Evolutionary conservation across 2,888 invertebrate species (phyloP), one percentile per base, ranked within the genome.

Genomic region (Eudasyphora cyanicolor): DNA sequence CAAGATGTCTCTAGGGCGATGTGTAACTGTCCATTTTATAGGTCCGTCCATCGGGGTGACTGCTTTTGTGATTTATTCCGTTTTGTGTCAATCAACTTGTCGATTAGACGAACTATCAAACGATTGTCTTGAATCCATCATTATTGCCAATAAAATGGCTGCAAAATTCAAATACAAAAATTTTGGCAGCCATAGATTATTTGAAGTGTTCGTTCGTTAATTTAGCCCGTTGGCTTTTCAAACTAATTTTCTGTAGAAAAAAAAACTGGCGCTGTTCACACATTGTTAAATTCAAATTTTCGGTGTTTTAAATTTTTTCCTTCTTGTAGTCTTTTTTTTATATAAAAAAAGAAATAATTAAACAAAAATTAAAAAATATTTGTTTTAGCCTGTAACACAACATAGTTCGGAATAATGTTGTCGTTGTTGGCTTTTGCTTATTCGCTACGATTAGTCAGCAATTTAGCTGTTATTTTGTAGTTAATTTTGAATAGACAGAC

Each of bases 201-300:
- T 19, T 4, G 45, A 45, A 12, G n/a, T 45, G 7, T 45, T 45
- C 12, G 27, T 54, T 54, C 17, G 8, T 54, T 21, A 12, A 5
- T 27, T 57, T 14, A 12, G 27, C 19, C 10, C n/a, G 29, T 60
- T 27, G 49, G n/a, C n/a, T 64, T 51, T 14, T 45, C 3, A 45
- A 45, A 51, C 8, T 35, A 8, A 19, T 35, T 62, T 62, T 62
- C 24, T 62, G 17, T 29, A n/a, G 1, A 1, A 32, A 32, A 17
- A 32, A 62, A 54, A 21, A 1, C 54, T 64, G 19, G 7, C 74
- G 73, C 49, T 79, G 82, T 82, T 82, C 76, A 76, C 79, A 82
- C 79, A 76, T 82, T 82, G 76, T 82, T 76, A 74, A 76, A 60
- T 73, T 24, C 75, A n/a, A 73, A 49, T 69, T 54, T 67, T 62